These are phyloP conservation scores for Strix aluco DNA, from an alignment of 2,113 vertebrate genomes.

Conservation along the genomic window DNA sequence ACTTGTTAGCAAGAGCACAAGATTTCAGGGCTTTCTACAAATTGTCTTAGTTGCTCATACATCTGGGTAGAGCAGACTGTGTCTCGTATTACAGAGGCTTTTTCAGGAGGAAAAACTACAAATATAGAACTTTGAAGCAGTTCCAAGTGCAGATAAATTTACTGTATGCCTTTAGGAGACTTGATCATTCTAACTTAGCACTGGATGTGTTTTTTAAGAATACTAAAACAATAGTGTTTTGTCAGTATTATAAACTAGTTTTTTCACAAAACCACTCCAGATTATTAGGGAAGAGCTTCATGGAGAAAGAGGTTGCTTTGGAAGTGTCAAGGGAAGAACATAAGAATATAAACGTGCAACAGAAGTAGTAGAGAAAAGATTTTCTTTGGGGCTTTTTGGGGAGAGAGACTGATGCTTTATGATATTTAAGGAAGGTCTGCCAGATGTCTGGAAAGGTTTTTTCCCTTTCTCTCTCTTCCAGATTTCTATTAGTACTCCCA, in stretches of 20 bases:
- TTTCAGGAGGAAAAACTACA: constrained; percentile 5
- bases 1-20: neutral
- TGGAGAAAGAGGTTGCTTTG: neutral
- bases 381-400: neutral
- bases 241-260: neutral
- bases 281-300: neutral
- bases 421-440: neutral
- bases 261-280: neutral
- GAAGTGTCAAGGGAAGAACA: neutral
- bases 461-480: neutral
- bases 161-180: neutral
- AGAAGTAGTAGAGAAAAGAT: neutral
- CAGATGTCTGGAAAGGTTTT: neutral
- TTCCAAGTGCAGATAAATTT: constrained; percentile 3
- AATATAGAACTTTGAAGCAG: neutral
- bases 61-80: neutral
- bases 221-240: neutral
- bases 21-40: neutral
- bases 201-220: neutral
- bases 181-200: neutral
- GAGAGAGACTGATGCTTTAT: neutral
- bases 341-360: neutral
- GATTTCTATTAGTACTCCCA: neutral
- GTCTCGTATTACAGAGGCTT: neutral
- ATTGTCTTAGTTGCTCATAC: neutral